Evolutionary conservation across 2,888 invertebrate genomes (phyloP), one percentile per base, ranked within the genome.

Genomic region (Drosophila basisetae): DNA sequence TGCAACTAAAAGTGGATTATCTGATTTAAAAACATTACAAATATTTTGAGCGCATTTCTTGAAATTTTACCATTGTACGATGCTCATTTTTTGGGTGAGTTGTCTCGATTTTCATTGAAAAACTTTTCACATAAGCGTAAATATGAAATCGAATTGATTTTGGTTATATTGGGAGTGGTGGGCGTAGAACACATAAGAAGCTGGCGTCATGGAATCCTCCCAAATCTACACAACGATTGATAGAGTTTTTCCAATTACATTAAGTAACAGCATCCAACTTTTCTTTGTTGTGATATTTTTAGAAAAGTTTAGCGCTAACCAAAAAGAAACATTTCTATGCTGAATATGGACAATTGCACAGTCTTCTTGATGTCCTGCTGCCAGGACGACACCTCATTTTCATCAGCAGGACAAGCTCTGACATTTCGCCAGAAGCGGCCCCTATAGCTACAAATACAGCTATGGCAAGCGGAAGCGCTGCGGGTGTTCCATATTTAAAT

Each of bases 121-220:
- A 91, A 91, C 77, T 91, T 91, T 91, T 79, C 80, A 68, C 78
- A 89, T 91, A 82, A 91, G 78, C 79, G 62, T 79, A 82, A 87
- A 82, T 90, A 87, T 80, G 83, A 76, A 77, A 82, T 87, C 78
- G 80, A 91, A 91, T 87, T 83, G 87, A 91, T 83, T 91, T 89
- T 70, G 73, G 47, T 65, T 70, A 52, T 59, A 68, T 71, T 67
- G 50, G 11, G n/a, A 50, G 50, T 47, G 30, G 37, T 5, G 25
- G 16, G 41, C 11, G 3, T 18, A 4, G 4, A n/a, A 4, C 18
- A 25, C 18, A 4, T 43, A 5, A 18, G n/a, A 33, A 33, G n/a
- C 28, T 22, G 13, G 30, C 30, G 13, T 11, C 13, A 41, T 54
- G 41, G 43, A 55, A 61, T 66, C 56, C 41, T 69, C 16, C 39